Evolutionary conservation across 1,140 invertebrate genomes (phyloP), one percentile per base, ranked within the genome.

Genomic region (Solenopsis invicta): DNA sequence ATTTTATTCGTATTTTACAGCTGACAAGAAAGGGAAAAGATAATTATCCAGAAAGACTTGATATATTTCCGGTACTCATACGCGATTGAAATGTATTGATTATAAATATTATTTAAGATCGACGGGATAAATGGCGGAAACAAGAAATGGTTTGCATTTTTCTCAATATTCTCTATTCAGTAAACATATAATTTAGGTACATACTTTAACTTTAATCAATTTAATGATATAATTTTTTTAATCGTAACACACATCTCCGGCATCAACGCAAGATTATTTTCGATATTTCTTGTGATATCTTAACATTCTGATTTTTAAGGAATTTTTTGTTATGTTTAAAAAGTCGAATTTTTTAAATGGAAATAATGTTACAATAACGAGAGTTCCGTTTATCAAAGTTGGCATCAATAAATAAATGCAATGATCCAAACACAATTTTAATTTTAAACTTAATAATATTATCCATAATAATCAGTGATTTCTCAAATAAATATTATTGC

Each of bases 1-100:
- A 29, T 61, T 24, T 61, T 67, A 45, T 67, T 37, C n/a, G 64
- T 41, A 37, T 67, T 64, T 67, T 69, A 41, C 41, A 48, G 10
- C 12, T 6, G n/a, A 48, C n/a, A 41, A 41, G 9, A 41, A 69
- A 45, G 13, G 24, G 6, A 71, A 21, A 48, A 72, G n/a, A 67
- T 67, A 45, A 67, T 67, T 29, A 72, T 10, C 8, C 13, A 50
- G 21, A 72, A 50, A 72, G 48, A 29, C 13, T 50, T 29, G 48
- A 72, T 52, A 50, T 29, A 29, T 72, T 72, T 72, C 48, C 69
- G 21, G 16, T 29, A 29, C 18, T 29, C 16, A 12, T 52, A 4
- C 8, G 12, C 10, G 18, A 64, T 67, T 41, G 45, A 72, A 52
- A 50, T 72, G 16, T 52, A 72, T 48, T 4, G 18, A 41, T 29